Base-by-base conservation (phyloP, 2,888 invertebrate species). In the Nezara viridula region DNA sequence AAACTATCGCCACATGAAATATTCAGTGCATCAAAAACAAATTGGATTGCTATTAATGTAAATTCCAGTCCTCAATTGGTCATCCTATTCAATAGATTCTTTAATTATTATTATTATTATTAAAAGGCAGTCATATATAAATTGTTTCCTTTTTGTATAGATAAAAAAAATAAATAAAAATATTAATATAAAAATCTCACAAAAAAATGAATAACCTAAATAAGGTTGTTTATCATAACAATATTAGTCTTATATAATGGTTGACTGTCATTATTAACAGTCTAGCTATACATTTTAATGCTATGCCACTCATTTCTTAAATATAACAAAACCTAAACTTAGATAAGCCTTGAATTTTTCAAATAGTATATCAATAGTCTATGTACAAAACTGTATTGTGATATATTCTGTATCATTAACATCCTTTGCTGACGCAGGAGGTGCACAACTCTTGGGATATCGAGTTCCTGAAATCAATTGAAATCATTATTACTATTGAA, bases 311-410 rank as follows among this genome's bases (percentile, higher is more conserved):
- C 86, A 37, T 60, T 87, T 87, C 55, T 47, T 47, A 87, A 55
- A 86, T 44, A 86, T 14, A 86, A n/a, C 24, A 87, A n/a, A 66
- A 40, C n/a, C 21, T 27, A 50, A 88, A 50, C 21, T 93, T 93
- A 98, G 92, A 98, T 98, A 91, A 98, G 95, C 91, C 98, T 94
- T 85, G 97, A 97, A 92, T 97, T 96, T 92, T 97, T 96, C 91
- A 98, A 94, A 93, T 98, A 98, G 92, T 96, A 96, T 90, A 97
- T 95, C 81, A 98, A 94, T 88, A 98, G 94, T 91, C 96, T 95
- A 93, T 98, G 97, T 86, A 98, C 95, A 93, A 98, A 98, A 93
- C 96, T 95, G 93, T 98, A 98, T 93, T 98, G 98, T 90, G 96
- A 96, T 90, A 97, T 95, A 89, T 97, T 97, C 93, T 97, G 97